These are phyloP conservation scores for Triplophysa siluroides DNA, from an alignment of 2,113 vertebrate genomes.

Conservation along the genomic window DNA sequence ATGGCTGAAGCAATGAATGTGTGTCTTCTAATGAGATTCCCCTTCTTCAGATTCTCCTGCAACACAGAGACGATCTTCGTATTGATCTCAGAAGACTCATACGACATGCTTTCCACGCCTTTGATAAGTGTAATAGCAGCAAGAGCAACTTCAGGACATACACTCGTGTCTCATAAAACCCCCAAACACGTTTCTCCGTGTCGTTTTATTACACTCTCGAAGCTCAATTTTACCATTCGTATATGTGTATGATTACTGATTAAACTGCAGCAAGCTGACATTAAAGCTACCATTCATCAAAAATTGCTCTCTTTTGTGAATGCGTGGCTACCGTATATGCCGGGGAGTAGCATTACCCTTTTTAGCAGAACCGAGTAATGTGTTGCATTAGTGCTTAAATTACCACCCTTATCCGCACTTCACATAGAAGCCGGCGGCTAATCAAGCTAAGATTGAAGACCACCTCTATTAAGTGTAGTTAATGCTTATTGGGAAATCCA, in stretches of 20 bases:
- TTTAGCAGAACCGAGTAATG: constrained; percentile 30
- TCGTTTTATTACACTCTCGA: constrained; percentile 28
- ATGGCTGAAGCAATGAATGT: neutral
- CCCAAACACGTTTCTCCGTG: constrained; percentile 28
- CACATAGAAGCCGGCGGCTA: constrained; percentile 21
- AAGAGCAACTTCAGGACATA: constrained; percentile 33
- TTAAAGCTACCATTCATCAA: constrained; percentile 36
- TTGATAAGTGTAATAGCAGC: constrained; percentile 42
- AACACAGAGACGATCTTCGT: constrained; percentile 29
- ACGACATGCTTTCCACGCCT: constrained; percentile 1
- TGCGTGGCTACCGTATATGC: neutral
- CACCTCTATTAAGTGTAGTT: constrained; percentile 29
- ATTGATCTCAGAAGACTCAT: constrained; percentile 37
- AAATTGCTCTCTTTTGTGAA: constrained; percentile 15
- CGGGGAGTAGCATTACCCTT: constrained; percentile 5
- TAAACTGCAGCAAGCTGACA: constrained; percentile 20
- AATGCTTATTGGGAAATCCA: constrained; percentile 37
- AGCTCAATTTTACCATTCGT: neutral
- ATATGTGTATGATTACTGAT: constrained; percentile 24
- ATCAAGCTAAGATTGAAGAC: constrained; percentile 42
- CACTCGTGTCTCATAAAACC: constrained; percentile 29
- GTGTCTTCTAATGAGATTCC: constrained; percentile 14
- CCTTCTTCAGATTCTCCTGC: neutral
- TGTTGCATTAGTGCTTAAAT: constrained; percentile 41
- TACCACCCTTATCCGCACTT: constrained; percentile 37